Conservation (phyloP, 2,888 invertebrate species). For the Ephialtes manifestator region DNA sequence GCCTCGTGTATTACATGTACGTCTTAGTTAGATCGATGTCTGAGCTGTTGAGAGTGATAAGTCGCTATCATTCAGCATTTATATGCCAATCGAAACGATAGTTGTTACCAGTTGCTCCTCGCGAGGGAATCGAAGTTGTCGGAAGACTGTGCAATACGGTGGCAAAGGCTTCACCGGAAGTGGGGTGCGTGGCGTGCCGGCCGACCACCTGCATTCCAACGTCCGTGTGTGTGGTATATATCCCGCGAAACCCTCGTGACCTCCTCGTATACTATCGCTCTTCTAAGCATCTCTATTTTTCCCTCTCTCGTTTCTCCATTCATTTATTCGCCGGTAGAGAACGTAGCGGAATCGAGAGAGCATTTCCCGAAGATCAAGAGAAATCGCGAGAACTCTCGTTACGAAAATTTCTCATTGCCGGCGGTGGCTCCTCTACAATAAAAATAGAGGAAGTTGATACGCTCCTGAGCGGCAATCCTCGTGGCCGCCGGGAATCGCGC, state of each 20-base stretch:
- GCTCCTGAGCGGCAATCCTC: slow-evolving; percentile 66
- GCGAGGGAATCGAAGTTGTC: slow-evolving; percentile 53
- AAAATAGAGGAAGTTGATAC: slow-evolving; percentile 47
- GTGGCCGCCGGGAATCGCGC: slow-evolving; percentile 43
- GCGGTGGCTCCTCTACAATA: too few species aligned
- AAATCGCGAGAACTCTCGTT: neutral
- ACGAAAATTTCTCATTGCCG: neutral
- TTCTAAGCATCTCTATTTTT: neutral
- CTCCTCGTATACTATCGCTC: slow-evolving; percentile 27
- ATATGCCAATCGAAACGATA: neutral
- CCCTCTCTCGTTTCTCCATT: slow-evolving; percentile 9
- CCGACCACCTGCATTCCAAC: slow-evolving; percentile 55
- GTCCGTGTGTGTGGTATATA: slow-evolving; percentile 2
- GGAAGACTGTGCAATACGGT: slow-evolving; percentile 50
- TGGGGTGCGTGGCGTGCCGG: slow-evolving; percentile 32
- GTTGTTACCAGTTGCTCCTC: slow-evolving; percentile 50
- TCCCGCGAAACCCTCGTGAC: slow-evolving; percentile 58
- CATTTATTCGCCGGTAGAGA: neutral
- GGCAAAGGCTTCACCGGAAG: slow-evolving; percentile 55
- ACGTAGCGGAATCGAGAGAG: neutral
- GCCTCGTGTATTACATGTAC: too few species aligned
- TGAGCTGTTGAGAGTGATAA: neutral
- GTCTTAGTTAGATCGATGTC: neutral
- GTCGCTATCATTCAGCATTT: neutral
- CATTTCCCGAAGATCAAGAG: slow-evolving; percentile 14